Percentiles rank a stretch among this genome's conserved stretches.
Evolutionary conservation across 2,113 vertebrate genomes (phyloP).

Genomic region (Hypocryptadius cinnamomeus): DNA sequence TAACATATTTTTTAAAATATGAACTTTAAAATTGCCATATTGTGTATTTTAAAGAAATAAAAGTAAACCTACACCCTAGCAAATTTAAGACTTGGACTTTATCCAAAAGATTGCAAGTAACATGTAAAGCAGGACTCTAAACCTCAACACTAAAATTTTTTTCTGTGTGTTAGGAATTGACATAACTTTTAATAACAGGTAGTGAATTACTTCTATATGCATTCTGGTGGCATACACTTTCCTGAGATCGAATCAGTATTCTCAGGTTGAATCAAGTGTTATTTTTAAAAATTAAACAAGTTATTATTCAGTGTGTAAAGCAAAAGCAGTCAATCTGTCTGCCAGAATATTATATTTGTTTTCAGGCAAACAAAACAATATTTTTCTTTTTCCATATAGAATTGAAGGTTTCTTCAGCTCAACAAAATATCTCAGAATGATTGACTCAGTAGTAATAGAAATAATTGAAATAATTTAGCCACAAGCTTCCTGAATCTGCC

Average conservation of each 20-base stretch:
- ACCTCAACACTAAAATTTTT: neutral
- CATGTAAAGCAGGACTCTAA: neutral
- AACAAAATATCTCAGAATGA: neutral
- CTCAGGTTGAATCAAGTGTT: neutral
- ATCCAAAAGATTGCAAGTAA: neutral
- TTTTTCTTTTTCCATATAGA: neutral
- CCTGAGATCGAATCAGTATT: neutral
- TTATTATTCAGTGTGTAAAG: neutral
- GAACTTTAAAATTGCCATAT: rapidly evolving
- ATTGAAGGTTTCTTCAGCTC: neutral
- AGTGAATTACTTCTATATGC: neutral
- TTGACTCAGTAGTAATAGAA: neutral
- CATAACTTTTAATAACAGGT: neutral
- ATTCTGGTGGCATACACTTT: neutral
- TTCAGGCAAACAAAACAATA: neutral
- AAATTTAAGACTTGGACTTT: neutral
- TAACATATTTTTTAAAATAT: neutral
- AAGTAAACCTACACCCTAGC: neutral
- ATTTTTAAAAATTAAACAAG: neutral
- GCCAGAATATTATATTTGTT: neutral
- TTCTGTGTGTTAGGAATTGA: neutral
- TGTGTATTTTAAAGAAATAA: neutral
- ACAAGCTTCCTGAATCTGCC: neutral
- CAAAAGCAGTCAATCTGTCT: neutral
- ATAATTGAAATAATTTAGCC: neutral